Evolutionary conservation across 2,113 vertebrate species (phyloP).

Genomic region (Irena cyanogastra): DNA sequence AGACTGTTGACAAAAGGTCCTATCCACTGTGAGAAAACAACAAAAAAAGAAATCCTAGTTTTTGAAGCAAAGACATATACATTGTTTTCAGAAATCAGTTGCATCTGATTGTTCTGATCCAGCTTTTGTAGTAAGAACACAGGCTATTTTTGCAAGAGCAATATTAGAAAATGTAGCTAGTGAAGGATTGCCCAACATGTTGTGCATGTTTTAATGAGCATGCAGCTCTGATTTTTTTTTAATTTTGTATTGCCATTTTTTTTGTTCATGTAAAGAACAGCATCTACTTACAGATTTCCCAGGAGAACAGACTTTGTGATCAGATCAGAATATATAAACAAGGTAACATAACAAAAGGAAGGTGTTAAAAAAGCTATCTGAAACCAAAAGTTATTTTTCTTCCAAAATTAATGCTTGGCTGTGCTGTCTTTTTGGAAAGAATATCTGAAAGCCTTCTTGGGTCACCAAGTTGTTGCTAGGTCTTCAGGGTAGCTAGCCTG

Average conservation of each 20-base stretch:
- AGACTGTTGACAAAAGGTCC: not conserved
- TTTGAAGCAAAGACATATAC: not conserved
- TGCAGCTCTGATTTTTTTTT: not conserved
- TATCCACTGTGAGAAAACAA: not conserved
- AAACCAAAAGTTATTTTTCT: not conserved
- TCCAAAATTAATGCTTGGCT: not conserved
- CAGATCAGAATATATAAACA: not conserved
- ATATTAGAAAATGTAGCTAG: not conserved
- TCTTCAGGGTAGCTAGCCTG: not conserved
- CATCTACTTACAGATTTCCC: not conserved
- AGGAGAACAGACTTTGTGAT: not conserved
- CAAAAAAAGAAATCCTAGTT: not conserved
- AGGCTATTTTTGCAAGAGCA: not conserved
- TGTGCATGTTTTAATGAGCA: not conserved
- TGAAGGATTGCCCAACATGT: not conserved
- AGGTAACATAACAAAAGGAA: not conserved
- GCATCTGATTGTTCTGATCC: not conserved
- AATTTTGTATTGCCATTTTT: not conserved
- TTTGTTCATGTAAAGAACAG: not conserved
- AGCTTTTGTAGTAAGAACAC: not conserved
- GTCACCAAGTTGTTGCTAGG: not conserved
- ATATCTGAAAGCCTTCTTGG: not conserved
- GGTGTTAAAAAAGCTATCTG: not conserved
- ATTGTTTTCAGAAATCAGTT: not conserved
- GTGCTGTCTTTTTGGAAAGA: not conserved